Base-by-base conservation (phyloP, 2,797 vertebrate genomes). In the Heteromormyrus szaboi region DNA sequence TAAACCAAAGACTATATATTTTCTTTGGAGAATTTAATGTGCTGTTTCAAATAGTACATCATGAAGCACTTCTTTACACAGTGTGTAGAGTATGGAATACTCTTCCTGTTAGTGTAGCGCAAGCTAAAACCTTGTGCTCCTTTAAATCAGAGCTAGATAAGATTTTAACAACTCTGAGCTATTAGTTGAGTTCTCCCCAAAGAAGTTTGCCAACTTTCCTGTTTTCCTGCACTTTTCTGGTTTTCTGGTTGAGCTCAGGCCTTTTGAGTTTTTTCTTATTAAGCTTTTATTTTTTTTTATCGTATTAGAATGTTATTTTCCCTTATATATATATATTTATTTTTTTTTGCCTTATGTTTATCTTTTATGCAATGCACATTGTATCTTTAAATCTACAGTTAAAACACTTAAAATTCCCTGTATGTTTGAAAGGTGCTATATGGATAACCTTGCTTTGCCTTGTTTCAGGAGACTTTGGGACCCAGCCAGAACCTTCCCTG, bases 401-500 rank as follows among this genome's bases (percentile, higher is more conserved):
- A 68, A 72, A 72, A 12, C 11, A 14, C 29, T 68, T 68, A 5
- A 72, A 72, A 72, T 72, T 72, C 12, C 65, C 12, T 17, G 0
- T 14, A 29, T 68, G 62, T 68, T 68, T 68, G 11, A 6, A 72
- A 72, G 65, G 65, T 37, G 29, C 25, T 72, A 2, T 72, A 72
- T 72, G 65, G 65, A 48, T 8, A 22, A 46, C n/a, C 17, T n/a
- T 68, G 5, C 88, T 50, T 29, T 86, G 12, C 88, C 29, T 50
- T 22, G 72, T 54, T 87, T 7, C 79, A 96, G 95, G 95, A 96
- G 98, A 98, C 93, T 98, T 99, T 93, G 97, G 97, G 90, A 96
- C 97, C 92, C 98, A 99, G 92, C 97, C 98, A 72, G 97, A 99
- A 91, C 98, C 98, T n/a, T 99, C 98, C 46, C 97, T 98, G 59